These are phyloP conservation scores for Anguilla rostrata DNA, from an alignment of 2,113 vertebrate genomes.

Conservation along the genomic window DNA sequence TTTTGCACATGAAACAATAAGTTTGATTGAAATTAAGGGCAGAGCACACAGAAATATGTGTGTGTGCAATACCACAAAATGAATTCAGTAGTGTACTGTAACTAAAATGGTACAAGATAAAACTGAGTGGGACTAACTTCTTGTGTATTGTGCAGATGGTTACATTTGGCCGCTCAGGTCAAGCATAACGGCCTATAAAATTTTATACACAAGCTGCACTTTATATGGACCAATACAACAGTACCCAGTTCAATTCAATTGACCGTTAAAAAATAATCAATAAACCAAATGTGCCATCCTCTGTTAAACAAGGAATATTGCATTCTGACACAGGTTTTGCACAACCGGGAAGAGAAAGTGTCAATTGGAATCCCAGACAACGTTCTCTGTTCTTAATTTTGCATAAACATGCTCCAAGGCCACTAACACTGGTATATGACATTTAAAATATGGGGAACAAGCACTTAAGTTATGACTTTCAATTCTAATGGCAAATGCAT, in stretches of 20 bases:
- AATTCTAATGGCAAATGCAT: background rate
- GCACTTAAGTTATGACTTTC: too few relatives aligned
- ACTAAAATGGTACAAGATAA: too few relatives aligned
- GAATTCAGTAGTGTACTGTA: too few relatives aligned
- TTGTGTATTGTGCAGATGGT: background rate
- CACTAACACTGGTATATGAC: background rate
- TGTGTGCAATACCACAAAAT: too few relatives aligned
- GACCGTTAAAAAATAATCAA: background rate
- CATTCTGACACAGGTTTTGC: too few relatives aligned
- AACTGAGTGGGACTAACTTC: background rate
- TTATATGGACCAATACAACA: background rate
- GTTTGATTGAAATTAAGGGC: too few relatives aligned
- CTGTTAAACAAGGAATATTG: too few relatives aligned
- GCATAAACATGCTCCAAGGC: background rate
- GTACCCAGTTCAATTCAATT: background rate
- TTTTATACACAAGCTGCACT: background rate
- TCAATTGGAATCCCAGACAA: background rate
- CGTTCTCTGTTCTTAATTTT: background rate
- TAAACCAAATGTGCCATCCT: too few relatives aligned
- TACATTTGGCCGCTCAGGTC: background rate
- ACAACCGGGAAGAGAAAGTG: background rate
- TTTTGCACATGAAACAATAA: too few relatives aligned
- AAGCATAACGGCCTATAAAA: background rate
- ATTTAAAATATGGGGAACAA: too few relatives aligned
- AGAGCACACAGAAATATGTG: too few relatives aligned